Conservation (phyloP, 2,113 vertebrate species). For the Sciurus niger region DNA sequence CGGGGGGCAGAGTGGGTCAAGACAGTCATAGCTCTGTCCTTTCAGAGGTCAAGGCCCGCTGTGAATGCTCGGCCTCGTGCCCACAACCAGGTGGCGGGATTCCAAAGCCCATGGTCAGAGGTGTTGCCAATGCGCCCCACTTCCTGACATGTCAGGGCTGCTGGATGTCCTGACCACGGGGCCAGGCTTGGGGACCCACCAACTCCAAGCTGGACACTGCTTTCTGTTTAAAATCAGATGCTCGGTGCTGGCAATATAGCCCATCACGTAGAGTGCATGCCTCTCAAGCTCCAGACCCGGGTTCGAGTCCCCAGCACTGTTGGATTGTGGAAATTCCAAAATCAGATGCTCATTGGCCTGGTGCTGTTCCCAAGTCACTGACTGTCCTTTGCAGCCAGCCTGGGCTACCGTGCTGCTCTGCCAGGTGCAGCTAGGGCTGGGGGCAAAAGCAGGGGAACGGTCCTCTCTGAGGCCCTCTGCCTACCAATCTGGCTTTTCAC, state of each 20-base stretch:
- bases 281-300: no score
- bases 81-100: background rate
- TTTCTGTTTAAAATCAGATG: background rate
- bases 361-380: background rate
- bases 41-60: rapidly evolving
- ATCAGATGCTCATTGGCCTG: background rate
- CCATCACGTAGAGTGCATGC: no score
- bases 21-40: background rate
- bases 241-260: no score
- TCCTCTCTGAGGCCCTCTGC: no score
- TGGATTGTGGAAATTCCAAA: no score
- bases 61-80: background rate
- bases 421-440: no score
- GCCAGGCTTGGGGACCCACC: background rate
- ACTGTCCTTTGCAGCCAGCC: background rate
- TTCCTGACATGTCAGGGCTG: background rate
- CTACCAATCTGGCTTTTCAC: no score
- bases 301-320: no score
- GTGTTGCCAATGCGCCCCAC: rapidly evolving
- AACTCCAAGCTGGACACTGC: background rate
- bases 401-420: rapidly evolving
- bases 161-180: rapidly evolving
- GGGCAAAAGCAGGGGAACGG: no score
- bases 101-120: background rate
- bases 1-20: rapidly evolving